Conservation (phyloP, 2,888 invertebrate species). For the Beris chalybata region DNA sequence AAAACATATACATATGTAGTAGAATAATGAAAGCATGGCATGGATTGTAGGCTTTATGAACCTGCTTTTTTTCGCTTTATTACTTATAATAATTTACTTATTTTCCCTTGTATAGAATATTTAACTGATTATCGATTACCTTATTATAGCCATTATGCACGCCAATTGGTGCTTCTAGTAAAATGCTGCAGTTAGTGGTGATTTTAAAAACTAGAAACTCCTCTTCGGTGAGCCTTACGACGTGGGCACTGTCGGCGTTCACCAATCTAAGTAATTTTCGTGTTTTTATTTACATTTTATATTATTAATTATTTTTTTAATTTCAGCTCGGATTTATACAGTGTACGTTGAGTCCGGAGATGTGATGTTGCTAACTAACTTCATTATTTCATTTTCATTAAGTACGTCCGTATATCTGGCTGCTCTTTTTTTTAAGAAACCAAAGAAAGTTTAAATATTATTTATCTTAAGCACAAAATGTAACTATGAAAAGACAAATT, state of each 20-base stretch:
- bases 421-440: constrained; percentile 68
- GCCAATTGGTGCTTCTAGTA: constrained; percentile 81
- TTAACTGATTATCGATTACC: neutral
- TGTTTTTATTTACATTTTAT: neutral
- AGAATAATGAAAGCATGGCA: too few species aligned
- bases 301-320: too few species aligned
- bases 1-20: too few species aligned
- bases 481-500: too few species aligned
- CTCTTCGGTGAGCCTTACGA: constrained; percentile 74
- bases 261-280: constrained; percentile 77
- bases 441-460: constrained; percentile 44
- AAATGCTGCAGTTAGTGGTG: constrained; percentile 74
- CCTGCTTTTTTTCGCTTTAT: too few species aligned
- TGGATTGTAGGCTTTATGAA: too few species aligned
- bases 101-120: too few species aligned
- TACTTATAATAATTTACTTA: too few species aligned
- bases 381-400: constrained; percentile 68
- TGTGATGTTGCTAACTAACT: constrained; percentile 70
- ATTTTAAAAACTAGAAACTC: constrained; percentile 72
- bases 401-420: constrained; percentile 71
- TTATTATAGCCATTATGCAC: constrained; percentile 53
- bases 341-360: constrained; percentile 79
- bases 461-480: neutral
- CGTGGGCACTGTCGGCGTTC: constrained; percentile 80
- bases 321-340: constrained; percentile 78